Evolutionary conservation across 1,140 invertebrate genomes (phyloP).

Genomic region (Drosophila guanche): DNA sequence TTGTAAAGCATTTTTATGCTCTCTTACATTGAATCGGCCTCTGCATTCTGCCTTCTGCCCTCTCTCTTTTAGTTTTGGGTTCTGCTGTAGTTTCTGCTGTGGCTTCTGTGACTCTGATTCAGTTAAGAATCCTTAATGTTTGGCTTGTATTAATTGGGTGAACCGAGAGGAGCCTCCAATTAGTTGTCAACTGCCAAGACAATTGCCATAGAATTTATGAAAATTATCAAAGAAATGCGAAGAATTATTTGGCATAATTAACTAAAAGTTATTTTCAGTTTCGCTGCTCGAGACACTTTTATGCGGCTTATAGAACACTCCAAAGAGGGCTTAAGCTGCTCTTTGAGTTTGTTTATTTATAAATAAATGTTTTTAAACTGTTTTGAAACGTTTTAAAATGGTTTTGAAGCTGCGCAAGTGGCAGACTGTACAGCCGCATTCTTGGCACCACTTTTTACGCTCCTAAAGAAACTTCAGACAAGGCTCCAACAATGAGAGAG

Average conservation of each 20-base stretch:
- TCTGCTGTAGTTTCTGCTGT: slow-evolving; percentile 1
- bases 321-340: too few species aligned
- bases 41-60: slow-evolving; percentile 6
- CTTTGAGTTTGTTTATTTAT: too few species aligned
- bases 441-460: slow-evolving; percentile 59
- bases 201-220: slow-evolving; percentile 71
- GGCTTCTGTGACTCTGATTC: not conserved
- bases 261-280: slow-evolving; percentile 49
- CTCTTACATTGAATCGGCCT: slow-evolving; percentile 30
- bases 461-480: not conserved
- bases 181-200: slow-evolving; percentile 61
- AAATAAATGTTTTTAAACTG: too few species aligned
- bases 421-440: slow-evolving; percentile 23
- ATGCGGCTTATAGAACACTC: too few species aligned
- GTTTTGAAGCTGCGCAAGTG: too few species aligned
- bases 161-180: slow-evolving; percentile 45
- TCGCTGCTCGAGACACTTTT: not conserved
- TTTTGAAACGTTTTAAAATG: not conserved
- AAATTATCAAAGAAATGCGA: slow-evolving; percentile 65
- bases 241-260: slow-evolving; percentile 57
- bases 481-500: slow-evolving; percentile 30
- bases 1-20: slow-evolving; percentile 81
- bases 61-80: slow-evolving; percentile 4
- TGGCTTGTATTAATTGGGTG: slow-evolving; percentile 54
- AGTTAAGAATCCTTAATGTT: slow-evolving; percentile 59